Evolutionary conservation across 2,888 invertebrate genomes (phyloP), one percentile per base, ranked within the genome.

Genomic region (Lymantria dispar): DNA sequence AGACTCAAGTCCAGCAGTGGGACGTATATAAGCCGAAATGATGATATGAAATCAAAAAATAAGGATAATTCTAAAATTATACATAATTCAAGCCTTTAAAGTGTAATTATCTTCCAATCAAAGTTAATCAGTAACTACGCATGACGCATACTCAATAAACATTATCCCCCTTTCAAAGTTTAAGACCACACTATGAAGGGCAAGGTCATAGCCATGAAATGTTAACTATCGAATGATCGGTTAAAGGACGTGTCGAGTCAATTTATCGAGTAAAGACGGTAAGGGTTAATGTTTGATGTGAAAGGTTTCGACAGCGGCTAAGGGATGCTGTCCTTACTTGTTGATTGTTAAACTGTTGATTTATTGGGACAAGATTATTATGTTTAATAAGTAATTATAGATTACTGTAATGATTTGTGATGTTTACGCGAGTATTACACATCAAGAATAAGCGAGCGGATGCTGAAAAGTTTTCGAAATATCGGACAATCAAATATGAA

Each of bases 151-250:
- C 8, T 43, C 43, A 44, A 47, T 43, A 39, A 51, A 44, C n/a
- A n/a, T 14, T 38, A 13, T 39, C 14, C 1, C 13, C 15, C 40
- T 14, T 8, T 40, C 44, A 42, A 45, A 47, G 51, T 22, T 47
- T 30, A 39, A 30, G 15, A 45, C 43, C 22, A 47, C 43, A 30
- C 31, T 37, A 30, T 39, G 36, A 53, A 44, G 48, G 53, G 50
- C 44, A 45, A 50, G 54, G 45, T 45, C 42, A 47, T 43, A 44
- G 54, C 47, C 42, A 54, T 59, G 56, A 58, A 61, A 56, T 62
- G 61, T 60, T 39, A 33, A 46, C 56, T 55, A 64, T 64, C 56
- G 54, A 50, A 47, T 53, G 62, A 68, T 64, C 55, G 58, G 55
- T 22, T 45, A 43, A 37, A 42, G 52, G 48, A 48, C 36, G 47